These are phyloP conservation scores for Zapornia atra DNA, from an alignment of 2,113 vertebrate genomes.

Conservation along the genomic window DNA sequence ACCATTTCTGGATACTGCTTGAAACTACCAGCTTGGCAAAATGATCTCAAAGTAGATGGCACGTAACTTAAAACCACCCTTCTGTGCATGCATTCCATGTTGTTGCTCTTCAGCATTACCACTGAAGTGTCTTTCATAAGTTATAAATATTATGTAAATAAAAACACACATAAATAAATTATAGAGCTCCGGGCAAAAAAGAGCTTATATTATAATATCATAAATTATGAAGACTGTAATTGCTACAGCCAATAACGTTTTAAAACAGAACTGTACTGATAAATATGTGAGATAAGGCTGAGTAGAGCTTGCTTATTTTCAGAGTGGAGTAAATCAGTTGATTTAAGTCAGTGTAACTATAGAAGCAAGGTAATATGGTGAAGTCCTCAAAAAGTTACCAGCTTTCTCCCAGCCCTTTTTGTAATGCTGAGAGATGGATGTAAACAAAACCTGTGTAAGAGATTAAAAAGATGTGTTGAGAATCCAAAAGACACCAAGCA, in stretches of 20 bases:
- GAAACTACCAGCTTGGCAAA: not conserved
- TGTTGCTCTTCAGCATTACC: not conserved
- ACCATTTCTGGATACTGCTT: not conserved
- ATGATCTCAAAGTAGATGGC: not conserved
- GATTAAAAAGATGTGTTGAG: not conserved
- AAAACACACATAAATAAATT: constrained; percentile 48
- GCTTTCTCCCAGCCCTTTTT: not conserved
- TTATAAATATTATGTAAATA: constrained; percentile 41
- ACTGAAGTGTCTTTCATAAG: not conserved
- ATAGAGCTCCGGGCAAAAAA: constrained; percentile 12
- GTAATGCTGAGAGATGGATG: not conserved
- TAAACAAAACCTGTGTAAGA: not conserved
- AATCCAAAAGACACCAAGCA: not conserved
- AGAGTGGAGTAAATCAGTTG: constrained; percentile 5
- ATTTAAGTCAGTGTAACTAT: not conserved
- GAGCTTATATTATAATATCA: not conserved
- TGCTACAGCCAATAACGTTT: constrained; percentile 23
- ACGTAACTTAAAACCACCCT: not conserved
- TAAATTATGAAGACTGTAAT: constrained; percentile 51
- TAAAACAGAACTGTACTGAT: constrained; percentile 15
- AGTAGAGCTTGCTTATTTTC: not conserved
- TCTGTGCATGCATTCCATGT: not conserved
- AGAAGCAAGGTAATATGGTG: not conserved
- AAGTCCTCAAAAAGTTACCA: not conserved
- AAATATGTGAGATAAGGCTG: constrained; percentile 13